Percentiles rank a stretch among this genome's conserved stretches.
phyloP scores from a whole-genome alignment of 2,888 invertebrate genomes.

The Galeruca laticollis region DNA sequence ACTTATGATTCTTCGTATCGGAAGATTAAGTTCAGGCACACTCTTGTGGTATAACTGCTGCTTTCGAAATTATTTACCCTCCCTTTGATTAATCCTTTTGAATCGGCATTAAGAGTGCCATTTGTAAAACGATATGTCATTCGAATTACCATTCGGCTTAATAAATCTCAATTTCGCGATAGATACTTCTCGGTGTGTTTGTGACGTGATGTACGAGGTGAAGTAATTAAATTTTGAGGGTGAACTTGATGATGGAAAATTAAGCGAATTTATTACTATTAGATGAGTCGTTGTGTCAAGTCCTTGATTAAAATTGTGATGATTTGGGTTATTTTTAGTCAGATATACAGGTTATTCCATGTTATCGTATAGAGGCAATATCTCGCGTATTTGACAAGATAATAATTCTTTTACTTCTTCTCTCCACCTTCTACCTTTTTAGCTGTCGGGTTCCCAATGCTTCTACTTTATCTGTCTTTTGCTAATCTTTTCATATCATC shows the following conservation, averaged over 20 bases:
- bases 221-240: constrained; percentile 30
- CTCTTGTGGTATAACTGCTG: constrained; percentile 12
- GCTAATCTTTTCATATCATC: too few species aligned
- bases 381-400: too few species aligned
- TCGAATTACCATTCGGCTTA: constrained; percentile 40
- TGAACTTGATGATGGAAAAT: constrained; percentile 27
- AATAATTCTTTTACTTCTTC: too few species aligned
- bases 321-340: too few species aligned
- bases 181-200: constrained; percentile 7
- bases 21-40: constrained; percentile 1
- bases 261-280: constrained; percentile 21
- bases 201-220: constrained; percentile 35
- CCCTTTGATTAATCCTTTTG: constrained; percentile 44
- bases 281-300: background rate
- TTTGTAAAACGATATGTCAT: constrained; percentile 49
- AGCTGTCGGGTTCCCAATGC: too few species aligned
- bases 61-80: constrained; percentile 24
- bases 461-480: too few species aligned
- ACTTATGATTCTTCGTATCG: background rate
- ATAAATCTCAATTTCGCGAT: constrained; percentile 23
- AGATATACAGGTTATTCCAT: too few species aligned
- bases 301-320: background rate
- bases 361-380: too few species aligned
- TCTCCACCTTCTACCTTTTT: too few species aligned
- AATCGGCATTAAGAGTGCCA: constrained; percentile 44